Percentiles rank a stretch among this genome's conserved stretches.
phyloP scores from a whole-genome alignment of 2,113 vertebrate species.

The Notarius quadriscutis region DNA sequence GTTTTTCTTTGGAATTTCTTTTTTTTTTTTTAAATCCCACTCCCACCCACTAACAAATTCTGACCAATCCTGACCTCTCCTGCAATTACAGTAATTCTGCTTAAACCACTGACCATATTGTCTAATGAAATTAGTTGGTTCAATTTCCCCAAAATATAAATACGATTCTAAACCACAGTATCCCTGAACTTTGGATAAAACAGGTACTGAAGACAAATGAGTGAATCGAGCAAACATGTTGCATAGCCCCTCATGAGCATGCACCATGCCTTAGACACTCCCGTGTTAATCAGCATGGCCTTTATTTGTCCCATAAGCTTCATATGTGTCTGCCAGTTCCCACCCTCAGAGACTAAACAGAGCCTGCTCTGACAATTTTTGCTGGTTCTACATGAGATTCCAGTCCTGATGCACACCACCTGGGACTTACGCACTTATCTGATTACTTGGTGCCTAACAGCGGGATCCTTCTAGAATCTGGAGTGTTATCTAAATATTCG shows the following conservation, averaged over 20 bases:
- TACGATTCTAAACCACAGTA: background rate
- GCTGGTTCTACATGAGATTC: background rate
- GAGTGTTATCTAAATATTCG: slow-evolving; percentile 21
- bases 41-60: background rate
- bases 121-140: background rate
- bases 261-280: background rate
- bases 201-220: background rate
- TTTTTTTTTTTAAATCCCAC: background rate
- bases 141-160: background rate
- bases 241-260: background rate
- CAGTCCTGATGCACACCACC: background rate
- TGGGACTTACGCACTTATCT: background rate
- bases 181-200: background rate
- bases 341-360: background rate
- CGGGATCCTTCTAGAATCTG: background rate
- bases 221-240: background rate
- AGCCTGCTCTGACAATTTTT: background rate
- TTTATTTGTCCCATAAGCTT: background rate
- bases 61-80: background rate
- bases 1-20: too few relatives aligned
- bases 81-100: background rate
- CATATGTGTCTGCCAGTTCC: background rate
- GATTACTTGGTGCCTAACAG: background rate
- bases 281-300: background rate
- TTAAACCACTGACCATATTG: background rate